phyloP scores from a whole-genome alignment of 2,888 invertebrate genomes.

The Metallyticus violacea region DNA sequence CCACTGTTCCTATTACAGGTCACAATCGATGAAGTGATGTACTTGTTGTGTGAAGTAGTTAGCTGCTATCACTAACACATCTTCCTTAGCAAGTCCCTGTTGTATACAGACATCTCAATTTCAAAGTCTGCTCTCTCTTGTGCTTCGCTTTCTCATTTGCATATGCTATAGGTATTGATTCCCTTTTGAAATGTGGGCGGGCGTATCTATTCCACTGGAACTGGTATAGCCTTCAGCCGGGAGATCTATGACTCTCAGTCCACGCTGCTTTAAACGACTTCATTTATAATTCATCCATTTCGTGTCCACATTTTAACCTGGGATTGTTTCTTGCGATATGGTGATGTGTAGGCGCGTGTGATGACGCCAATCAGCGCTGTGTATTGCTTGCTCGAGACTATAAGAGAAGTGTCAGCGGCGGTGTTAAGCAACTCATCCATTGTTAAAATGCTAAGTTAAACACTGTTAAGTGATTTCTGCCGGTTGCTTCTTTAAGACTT shows the following conservation, averaged over 20 bases:
- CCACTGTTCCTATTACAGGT: no score
- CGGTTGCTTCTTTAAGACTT: neutral
- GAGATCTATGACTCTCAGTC: neutral
- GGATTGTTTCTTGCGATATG: neutral
- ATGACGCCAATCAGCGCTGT: neutral
- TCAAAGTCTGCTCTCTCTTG: neutral
- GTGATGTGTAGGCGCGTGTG: neutral
- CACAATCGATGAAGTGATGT: neutral
- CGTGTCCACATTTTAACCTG: neutral
- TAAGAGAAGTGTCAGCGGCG: neutral
- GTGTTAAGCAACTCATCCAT: neutral
- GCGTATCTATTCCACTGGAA: neutral
- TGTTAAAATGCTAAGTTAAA: neutral
- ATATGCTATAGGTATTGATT: neutral
- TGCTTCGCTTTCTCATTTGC: neutral
- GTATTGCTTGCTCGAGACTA: no score
- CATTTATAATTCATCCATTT: conserved; percentile 9
- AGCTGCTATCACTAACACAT: neutral
- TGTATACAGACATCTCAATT: neutral
- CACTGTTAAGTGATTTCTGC: neutral
- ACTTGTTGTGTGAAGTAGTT: neutral
- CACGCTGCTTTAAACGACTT: neutral
- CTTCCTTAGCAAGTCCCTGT: neutral
- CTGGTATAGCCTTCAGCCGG: neutral
- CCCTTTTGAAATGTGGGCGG: neutral